These are phyloP conservation scores for Campylomormyrus numenius DNA, from an alignment of 2,113 vertebrate genomes.

Conservation along the genomic window DNA sequence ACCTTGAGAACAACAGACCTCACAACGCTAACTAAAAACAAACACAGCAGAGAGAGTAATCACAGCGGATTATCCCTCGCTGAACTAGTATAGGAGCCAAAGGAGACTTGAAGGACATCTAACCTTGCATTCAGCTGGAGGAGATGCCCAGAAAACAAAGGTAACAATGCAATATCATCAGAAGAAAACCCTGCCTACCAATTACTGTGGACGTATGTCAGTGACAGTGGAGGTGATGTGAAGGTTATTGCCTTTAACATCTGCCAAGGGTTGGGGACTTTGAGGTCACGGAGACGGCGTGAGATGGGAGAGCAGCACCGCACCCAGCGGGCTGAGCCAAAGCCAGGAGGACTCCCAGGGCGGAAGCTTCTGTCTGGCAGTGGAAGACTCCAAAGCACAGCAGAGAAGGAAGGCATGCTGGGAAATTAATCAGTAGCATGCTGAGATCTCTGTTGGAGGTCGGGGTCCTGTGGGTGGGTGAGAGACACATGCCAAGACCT, in stretches of 20 bases:
- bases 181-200: neutral
- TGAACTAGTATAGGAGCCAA: neutral
- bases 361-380: neutral
- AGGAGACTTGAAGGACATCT: neutral
- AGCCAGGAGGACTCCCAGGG: neutral
- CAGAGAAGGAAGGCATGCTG: conserved; percentile 5
- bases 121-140: neutral
- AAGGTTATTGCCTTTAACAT: neutral
- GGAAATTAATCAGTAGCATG: conserved; percentile 16
- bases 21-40: neutral
- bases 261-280: neutral
- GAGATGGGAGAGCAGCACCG: neutral
- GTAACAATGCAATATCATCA: neutral
- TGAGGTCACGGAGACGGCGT: neutral
- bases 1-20: neutral
- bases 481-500: neutral
- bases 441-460: neutral
- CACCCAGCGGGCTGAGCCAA: neutral
- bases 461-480: neutral
- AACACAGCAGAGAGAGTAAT: neutral
- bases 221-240: neutral
- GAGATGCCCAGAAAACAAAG: neutral
- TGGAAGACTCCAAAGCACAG: neutral
- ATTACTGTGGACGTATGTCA: neutral
- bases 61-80: neutral